Evolutionary conservation across 1,140 invertebrate genomes (phyloP).

Genomic region (Lasaia peninsularis): DNA sequence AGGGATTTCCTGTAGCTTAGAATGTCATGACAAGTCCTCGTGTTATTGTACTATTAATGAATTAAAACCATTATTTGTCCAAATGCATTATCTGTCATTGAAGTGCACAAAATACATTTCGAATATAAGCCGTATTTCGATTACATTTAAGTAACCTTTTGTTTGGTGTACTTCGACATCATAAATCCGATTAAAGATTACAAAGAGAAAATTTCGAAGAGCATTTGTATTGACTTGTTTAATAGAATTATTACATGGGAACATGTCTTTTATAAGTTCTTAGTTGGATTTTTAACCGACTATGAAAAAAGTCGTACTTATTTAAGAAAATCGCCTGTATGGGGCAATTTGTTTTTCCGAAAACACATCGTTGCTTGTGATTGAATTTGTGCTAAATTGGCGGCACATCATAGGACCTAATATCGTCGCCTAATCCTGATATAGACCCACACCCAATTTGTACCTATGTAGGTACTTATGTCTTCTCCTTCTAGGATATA

Average conservation of each 20-base stretch:
- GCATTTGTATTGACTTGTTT: slow-evolving; percentile 3
- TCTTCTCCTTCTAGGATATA: too few relatives aligned
- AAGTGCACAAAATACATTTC: not conserved
- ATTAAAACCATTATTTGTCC: not conserved
- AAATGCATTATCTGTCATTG: slow-evolving; percentile 5
- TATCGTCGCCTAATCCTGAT: too few relatives aligned
- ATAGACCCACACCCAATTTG: too few relatives aligned
- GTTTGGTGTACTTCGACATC: not conserved
- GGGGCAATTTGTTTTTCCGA: too few relatives aligned
- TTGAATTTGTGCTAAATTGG: too few relatives aligned
- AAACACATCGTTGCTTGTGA: too few relatives aligned
- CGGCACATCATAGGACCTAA: too few relatives aligned
- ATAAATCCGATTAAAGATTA: slow-evolving; percentile 7
- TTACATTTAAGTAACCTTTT: not conserved
- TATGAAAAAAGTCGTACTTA: too few relatives aligned
- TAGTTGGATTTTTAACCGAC: not conserved
- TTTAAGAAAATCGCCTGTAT: too few relatives aligned
- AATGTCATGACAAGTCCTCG: not conserved
- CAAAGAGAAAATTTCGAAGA: slow-evolving; percentile 3
- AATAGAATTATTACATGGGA: slow-evolving; percentile 1
- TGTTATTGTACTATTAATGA: slow-evolving; percentile 5
- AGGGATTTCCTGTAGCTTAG: not conserved
- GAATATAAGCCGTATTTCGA: not conserved
- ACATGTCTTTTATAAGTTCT: not conserved
- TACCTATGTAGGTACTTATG: too few relatives aligned